These are phyloP conservation scores for Xestobium rufovillosum DNA, from an alignment of 2,888 invertebrate genomes.

Conservation along the genomic window DNA sequence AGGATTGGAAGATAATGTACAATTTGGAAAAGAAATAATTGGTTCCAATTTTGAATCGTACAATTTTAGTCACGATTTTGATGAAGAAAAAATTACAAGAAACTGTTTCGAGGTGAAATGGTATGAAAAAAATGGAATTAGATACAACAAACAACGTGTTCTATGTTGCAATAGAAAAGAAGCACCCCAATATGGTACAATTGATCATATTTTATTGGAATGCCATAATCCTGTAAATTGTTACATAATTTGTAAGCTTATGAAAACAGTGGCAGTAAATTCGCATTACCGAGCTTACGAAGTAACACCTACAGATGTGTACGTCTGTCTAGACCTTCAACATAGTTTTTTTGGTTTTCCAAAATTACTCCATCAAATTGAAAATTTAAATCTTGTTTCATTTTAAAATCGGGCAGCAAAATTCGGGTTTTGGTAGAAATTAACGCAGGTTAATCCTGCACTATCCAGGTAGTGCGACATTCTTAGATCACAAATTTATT, in stretches of 20 bases:
- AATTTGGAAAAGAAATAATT: constrained; percentile 14
- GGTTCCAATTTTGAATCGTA: constrained; percentile 8
- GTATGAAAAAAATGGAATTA: too few relatives aligned
- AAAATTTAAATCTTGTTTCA: constrained; percentile 10
- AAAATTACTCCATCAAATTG: constrained; percentile 4
- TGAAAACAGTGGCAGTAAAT: constrained; percentile 7
- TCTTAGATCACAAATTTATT: too few relatives aligned
- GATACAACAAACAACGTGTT: too few relatives aligned
- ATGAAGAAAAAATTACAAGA: constrained; percentile 4
- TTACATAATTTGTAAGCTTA: constrained; percentile 11
- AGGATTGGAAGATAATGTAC: constrained; percentile 13
- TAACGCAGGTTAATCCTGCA: too few relatives aligned
- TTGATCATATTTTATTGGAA: constrained; percentile 9
- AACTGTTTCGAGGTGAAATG: constrained; percentile 11
- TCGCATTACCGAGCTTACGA: too few relatives aligned
- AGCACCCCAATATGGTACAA: constrained; percentile 8
- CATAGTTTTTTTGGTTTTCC: constrained; percentile 7
- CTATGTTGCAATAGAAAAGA: too few relatives aligned
- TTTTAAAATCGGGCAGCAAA: too few relatives aligned
- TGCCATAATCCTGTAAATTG: constrained; percentile 4
- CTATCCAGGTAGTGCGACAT: too few relatives aligned
- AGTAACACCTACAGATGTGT: too few relatives aligned
- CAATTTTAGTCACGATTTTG: too few relatives aligned
- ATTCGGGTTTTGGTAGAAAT: too few relatives aligned
- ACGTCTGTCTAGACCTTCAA: constrained; percentile 6